phyloP scores from a whole-genome alignment of 2,888 invertebrate genomes.

The Periphyllus acericola region DNA sequence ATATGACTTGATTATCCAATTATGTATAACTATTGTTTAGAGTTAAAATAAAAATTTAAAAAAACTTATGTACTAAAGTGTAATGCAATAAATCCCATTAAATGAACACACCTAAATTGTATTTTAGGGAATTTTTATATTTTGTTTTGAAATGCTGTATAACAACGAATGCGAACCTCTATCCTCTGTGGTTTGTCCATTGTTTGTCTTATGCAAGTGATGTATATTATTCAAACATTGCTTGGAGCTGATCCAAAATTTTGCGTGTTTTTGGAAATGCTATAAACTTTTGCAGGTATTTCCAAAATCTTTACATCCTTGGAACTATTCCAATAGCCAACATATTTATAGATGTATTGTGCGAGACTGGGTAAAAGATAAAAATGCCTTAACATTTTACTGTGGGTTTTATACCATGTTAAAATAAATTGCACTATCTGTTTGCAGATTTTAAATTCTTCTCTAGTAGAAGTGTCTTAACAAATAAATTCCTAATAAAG shows the following conservation, averaged over 20 bases:
- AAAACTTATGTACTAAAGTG: constrained; percentile 48
- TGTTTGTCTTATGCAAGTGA: background rate
- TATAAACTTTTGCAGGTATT: constrained; percentile 41
- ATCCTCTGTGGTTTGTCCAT: background rate
- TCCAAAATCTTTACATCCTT: constrained; percentile 34
- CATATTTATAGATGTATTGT: constrained; percentile 46
- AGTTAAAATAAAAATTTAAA: constrained; percentile 30
- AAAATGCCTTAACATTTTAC: background rate
- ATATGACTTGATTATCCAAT: constrained; percentile 47
- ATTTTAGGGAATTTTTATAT: constrained; percentile 30
- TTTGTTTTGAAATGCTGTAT: background rate
- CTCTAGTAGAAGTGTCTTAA: no score
- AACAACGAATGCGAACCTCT: background rate
- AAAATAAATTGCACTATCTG: background rate
- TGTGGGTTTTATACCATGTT: background rate
- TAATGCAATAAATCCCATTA: constrained; percentile 61
- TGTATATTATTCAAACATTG: background rate
- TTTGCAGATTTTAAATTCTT: background rate
- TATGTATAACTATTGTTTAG: constrained; percentile 61
- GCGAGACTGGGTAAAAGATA: background rate
- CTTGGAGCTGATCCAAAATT: constrained; percentile 41
- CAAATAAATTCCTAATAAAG: no score
- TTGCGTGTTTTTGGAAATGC: constrained; percentile 23
- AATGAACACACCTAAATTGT: constrained; percentile 50
- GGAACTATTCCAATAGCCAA: constrained; percentile 43